phyloP scores from a whole-genome alignment of 2,888 invertebrate species.

The Eristalis pertinax region DNA sequence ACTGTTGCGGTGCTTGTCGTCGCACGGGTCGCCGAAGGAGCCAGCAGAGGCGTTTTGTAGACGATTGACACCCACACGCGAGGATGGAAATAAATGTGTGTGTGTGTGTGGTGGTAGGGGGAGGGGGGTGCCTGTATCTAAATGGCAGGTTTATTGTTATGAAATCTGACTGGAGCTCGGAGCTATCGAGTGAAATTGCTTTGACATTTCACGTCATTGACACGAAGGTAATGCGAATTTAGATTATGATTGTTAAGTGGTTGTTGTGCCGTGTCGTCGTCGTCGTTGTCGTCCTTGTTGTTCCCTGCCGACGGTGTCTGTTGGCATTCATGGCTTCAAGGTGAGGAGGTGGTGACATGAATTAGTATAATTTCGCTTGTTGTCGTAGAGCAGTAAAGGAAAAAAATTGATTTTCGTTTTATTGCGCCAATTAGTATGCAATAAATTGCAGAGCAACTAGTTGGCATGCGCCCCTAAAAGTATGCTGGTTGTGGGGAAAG shows the following conservation, averaged over 20 bases:
- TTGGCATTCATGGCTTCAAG: background rate
- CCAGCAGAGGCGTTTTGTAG: constrained; percentile 53
- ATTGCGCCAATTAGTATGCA: constrained; percentile 40
- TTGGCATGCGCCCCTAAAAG: background rate
- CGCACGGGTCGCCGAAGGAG: constrained; percentile 29
- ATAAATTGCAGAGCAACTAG: background rate
- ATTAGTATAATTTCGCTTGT: background rate
- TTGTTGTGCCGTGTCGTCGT: constrained; percentile 51
- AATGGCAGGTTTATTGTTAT: constrained; percentile 65
- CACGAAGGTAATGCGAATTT: constrained; percentile 50
- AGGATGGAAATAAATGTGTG: constrained; percentile 39
- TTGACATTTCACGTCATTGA: constrained; percentile 69
- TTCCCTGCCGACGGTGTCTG: background rate
- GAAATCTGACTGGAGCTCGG: constrained; percentile 59
- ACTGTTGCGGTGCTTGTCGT: constrained; percentile 44
- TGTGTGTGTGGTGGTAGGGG: no score
- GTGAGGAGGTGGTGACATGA: background rate
- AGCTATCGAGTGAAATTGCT: constrained; percentile 64
- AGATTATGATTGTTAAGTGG: constrained; percentile 65
- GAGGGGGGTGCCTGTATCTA: constrained; percentile 47
- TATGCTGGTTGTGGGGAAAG: constrained; percentile 5
- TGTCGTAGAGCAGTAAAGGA: background rate
- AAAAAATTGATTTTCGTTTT: background rate
- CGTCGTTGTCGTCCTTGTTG: constrained; percentile 11
- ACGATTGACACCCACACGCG: constrained; percentile 55